Base-by-base conservation (phyloP, 1,140 invertebrate species). In the Odontomachus brunneus region DNA sequence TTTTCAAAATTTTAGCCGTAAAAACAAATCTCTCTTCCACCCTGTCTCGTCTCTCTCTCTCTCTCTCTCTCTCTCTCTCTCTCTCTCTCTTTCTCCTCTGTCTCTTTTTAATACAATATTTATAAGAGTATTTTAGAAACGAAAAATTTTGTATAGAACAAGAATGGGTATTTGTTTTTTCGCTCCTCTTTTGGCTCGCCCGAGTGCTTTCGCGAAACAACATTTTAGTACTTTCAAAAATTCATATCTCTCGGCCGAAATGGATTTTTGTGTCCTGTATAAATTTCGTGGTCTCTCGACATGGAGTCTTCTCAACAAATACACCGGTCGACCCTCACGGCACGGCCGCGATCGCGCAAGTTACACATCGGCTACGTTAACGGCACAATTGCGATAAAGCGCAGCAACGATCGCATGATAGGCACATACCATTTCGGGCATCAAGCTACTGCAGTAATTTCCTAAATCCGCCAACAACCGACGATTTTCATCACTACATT, bases 371-470 rank as follows among this genome's bases (percentile, higher is more conserved):
- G 38, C 9, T 44, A 44, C 38, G 38, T 44, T 44, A 44, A 44
- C 9, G 38, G n/a, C n/a, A n/a, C 9, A 44, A 44, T 7, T 3
- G 9, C 38, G 3, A 44, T 44, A 11, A 44, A 44, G 9, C 38
- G 9, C 38, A 33, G 29, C 29, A 2, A 5, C 29, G 29, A 33
- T 33, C 29, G 29, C 29, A 5, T 2, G 29, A n/a, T n/a, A n/a
- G n/a, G n/a, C 29, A 33, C 29, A 33, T 59, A 73, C 24, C 17
- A 11, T 1, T 44, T 66, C 33, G 26, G 26, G 69, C 69, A 67
- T 67, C 33, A 24, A n/a, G 44, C 38, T 44, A 11, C 5, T 44
- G 3, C 44, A 51, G 60, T 86, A 72, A 87, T 87, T 86, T 83
- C 75, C 69, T 14, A 62, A 66, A 76, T 59, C 22, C 53, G 76